These are phyloP conservation scores for Clanis bilineata DNA, from an alignment of 2,888 invertebrate species.

Conservation along the genomic window DNA sequence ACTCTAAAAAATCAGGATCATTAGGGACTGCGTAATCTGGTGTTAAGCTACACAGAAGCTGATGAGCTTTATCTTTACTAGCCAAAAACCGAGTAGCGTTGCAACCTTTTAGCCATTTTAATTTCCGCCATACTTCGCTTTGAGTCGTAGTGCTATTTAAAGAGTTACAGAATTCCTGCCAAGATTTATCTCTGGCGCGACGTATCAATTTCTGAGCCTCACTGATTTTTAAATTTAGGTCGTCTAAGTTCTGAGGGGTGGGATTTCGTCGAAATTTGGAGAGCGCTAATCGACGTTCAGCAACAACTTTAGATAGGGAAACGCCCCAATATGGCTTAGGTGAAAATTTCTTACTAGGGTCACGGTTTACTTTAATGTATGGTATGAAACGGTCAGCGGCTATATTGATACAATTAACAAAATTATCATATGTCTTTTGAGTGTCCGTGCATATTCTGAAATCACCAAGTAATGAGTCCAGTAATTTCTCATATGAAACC, in stretches of 20 bases:
- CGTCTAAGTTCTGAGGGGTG: conserved; percentile 8
- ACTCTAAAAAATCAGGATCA: no score
- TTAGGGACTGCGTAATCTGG: no score
- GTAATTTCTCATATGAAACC: conserved; percentile 13
- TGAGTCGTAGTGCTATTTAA: no score
- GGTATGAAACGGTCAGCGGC: conserved; percentile 19
- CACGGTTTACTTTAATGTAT: neutral
- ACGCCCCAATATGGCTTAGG: conserved; percentile 17
- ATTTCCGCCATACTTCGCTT: neutral
- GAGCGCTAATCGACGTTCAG: conserved; percentile 18
- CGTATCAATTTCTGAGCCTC: conserved; percentile 1
- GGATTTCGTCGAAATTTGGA: conserved; percentile 20
- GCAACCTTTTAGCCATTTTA: neutral
- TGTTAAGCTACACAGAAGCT: no score
- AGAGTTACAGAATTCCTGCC: neutral
- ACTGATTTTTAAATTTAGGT: conserved; percentile 17
- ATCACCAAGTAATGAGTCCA: neutral
- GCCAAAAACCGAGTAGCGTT: no score
- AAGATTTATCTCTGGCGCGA: conserved; percentile 15
- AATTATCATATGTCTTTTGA: neutral
- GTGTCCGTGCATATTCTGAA: neutral
- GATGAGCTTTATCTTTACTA: no score
- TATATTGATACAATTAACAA: conserved; percentile 10
- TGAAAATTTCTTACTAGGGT: conserved; percentile 13
- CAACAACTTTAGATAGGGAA: conserved; percentile 16